Evolutionary conservation across 2,113 vertebrate species (phyloP), one percentile per base, ranked within the genome.

Genomic region (Caracal caracal): DNA sequence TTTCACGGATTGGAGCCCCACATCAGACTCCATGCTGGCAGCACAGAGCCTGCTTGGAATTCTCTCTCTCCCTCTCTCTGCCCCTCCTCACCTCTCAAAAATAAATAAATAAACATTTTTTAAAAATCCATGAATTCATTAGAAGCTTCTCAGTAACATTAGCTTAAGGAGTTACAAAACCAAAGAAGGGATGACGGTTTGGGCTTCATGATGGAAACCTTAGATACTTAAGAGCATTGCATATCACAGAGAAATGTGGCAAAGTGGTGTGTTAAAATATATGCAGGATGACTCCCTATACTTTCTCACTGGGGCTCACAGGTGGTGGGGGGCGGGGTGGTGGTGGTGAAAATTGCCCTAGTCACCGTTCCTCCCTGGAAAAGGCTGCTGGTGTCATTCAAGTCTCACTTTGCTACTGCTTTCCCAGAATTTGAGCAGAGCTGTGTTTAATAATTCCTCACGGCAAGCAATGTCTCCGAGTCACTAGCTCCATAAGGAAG

Each of bases 401-500:
- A 86, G 13, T 93, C 68, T 53, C 16, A 17, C 47, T 33, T 92
- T 43, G 5, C 66, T 96, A 92, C 86, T 75, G 49, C 13, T 89
- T 73, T 40, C 6, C 63, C 40, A 93, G 76, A 85, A 94, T 85
- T 63, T 92, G 33, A 93, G 28, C 33, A 63, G 87, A 87, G 82
- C 35, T 43, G 61, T 73, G 87, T 51, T 81, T 88, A 33, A 35
- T 86, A 86, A 89, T 71, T 96, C 61, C 83, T 94, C 61, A 43
- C 10, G 75, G 35, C 28, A 86, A 92, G 37, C 33, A 94, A 26
- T n/a, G 3, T 97, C 81, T 92, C 76, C 3, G 71, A 97, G 90
- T 95, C 89, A 92, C 51, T 94, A 75, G 76, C 73, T 97, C 88
- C 88, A 96, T 94, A 96, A 96, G 90, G 87, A 93, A 97, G 90